Conservation (phyloP, 1,140 invertebrate genomes). For the Bombus waltoni region DNA sequence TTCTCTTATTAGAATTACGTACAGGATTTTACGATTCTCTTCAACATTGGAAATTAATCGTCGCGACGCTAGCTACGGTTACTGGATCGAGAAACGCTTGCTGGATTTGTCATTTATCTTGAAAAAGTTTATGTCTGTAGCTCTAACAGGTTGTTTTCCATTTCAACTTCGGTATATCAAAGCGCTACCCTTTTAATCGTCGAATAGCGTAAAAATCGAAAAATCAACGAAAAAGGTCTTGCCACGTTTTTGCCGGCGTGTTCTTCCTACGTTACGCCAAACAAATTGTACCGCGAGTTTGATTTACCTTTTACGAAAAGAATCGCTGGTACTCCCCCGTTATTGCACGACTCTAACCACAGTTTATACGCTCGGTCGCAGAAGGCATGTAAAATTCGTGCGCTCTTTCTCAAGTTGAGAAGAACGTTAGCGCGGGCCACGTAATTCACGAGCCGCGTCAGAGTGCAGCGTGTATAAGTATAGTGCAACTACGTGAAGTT, state of each 20-base stretch:
- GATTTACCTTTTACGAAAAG: neutral
- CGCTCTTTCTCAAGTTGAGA: neutral
- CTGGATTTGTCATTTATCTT: no score
- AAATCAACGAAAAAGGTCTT: no score
- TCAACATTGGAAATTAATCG: neutral
- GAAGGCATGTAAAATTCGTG: neutral
- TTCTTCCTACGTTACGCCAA: no score
- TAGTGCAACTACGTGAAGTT: slow-evolving; percentile 45
- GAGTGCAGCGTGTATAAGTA: slow-evolving; percentile 30
- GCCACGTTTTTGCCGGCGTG: no score
- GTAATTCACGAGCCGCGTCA: slow-evolving; percentile 29
- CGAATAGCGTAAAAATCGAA: neutral
- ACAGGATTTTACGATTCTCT: neutral
- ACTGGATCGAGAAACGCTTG: no score
- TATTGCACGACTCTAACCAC: neutral
- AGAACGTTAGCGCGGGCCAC: slow-evolving; percentile 24
- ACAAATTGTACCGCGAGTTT: no score
- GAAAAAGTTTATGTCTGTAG: no score
- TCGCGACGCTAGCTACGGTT: neutral
- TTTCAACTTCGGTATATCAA: no score
- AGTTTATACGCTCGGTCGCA: no score
- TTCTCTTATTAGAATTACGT: neutral
- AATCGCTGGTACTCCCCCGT: neutral
- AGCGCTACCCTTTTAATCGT: no score
- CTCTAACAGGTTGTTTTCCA: no score